These are phyloP conservation scores for Vesta saturnalis DNA, from an alignment of 2,888 invertebrate species.

Conservation along the genomic window DNA sequence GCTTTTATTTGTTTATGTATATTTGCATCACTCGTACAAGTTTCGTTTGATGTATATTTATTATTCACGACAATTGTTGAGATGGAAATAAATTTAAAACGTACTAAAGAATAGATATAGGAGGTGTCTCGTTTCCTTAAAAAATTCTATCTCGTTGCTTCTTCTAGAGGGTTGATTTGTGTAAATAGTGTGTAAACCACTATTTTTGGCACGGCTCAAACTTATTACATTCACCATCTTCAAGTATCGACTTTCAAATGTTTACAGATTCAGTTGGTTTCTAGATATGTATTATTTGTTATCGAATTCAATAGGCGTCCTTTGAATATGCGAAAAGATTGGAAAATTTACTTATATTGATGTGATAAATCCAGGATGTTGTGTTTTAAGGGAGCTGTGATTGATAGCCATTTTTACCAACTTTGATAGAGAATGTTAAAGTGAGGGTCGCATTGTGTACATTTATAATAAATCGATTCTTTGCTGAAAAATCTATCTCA, in stretches of 20 bases:
- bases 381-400: background rate
- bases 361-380: no score
- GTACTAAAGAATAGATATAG: background rate
- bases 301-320: background rate
- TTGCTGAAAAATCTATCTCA: background rate
- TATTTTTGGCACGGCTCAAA: background rate
- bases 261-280: background rate
- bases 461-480: background rate
- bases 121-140: background rate
- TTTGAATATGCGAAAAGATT: background rate
- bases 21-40: background rate
- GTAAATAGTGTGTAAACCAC: background rate
- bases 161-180: no score
- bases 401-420: background rate
- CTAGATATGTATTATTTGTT: no score
- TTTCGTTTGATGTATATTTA: constrained; percentile 1
- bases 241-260: background rate
- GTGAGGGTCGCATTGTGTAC: background rate
- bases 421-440: background rate
- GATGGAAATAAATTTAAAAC: background rate
- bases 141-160: background rate
- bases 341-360: background rate
- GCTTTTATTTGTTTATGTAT: background rate
- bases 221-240: background rate
- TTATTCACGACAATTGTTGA: background rate